Percentiles rank a stretch among this genome's conserved stretches.
Evolutionary conservation across 2,797 vertebrate genomes (phyloP).

Genomic region (Pteronotus mesoamericanus): DNA sequence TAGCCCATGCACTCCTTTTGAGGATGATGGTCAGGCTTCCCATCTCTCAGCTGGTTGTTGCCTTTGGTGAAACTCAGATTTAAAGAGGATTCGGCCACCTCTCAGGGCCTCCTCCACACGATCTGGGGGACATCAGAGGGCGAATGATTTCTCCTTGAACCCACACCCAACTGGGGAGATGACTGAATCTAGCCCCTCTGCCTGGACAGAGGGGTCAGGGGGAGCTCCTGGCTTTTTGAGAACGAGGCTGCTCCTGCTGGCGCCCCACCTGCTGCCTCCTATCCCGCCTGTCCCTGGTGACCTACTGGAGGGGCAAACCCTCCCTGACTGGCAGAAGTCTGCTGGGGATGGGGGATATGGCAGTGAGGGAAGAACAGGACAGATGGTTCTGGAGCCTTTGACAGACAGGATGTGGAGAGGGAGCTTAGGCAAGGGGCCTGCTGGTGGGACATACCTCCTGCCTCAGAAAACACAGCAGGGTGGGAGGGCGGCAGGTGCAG

Average conservation of each 20-base stretch:
- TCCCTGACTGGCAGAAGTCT: not conserved
- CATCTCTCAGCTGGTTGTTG: not conserved
- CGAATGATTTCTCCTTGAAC: not conserved
- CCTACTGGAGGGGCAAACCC: not conserved
- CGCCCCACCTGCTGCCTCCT: not conserved
- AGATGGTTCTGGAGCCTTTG: not conserved
- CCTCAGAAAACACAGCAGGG: fast-evolving
- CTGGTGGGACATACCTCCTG: fast-evolving
- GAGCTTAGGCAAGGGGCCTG: not conserved
- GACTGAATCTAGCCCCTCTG: not conserved
- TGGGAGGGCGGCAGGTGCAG: not conserved
- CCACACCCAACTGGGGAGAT: not conserved
- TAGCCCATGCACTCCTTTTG: not conserved
- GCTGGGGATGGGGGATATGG: not conserved
- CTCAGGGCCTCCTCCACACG: not conserved
- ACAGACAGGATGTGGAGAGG: not conserved
- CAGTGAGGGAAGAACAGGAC: not conserved
- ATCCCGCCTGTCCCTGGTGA: not conserved
- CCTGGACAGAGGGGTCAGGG: not conserved
- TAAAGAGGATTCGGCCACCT: not conserved
- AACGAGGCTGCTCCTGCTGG: no score
- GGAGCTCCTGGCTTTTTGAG: not conserved
- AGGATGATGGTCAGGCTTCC: not conserved
- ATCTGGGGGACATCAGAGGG: not conserved
- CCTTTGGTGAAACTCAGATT: not conserved